Base-by-base conservation (phyloP, 2,797 vertebrate genomes). In the Champsocephalus esox region DNA sequence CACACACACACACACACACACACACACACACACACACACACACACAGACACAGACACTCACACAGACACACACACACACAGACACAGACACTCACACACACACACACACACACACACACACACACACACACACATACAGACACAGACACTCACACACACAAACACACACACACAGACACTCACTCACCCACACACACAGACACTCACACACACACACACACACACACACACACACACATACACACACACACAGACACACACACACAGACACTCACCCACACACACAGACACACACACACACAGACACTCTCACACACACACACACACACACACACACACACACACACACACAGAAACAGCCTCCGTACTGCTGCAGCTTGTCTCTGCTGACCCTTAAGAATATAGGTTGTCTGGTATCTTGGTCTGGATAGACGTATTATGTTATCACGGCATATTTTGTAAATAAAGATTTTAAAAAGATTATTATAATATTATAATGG, bases 241-340 rank as follows among this genome's bases (percentile, higher is more conserved):
- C 54, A 54, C 34, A 60, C 48, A 28, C 7, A 38, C 34, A 9
- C 34, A 38, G 7, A 9, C 34, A 38, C 34, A 9, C 34, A 38
- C 34, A 9, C 34, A 38, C 8, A n/a, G n/a, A n/a, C n/a, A n/a
- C n/a, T n/a, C n/a, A n/a, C n/a, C n/a, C n/a, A n/a, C n/a, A n/a
- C n/a, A n/a, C n/a, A n/a, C n/a, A n/a, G n/a, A n/a, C n/a, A n/a
- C 21, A 34, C 55, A 61, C 54, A 54, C 34, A 60, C 48, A 28
- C 7, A 38, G n/a, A n/a, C n/a, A n/a, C n/a, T n/a, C n/a, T n/a
- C 34, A 9, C 34, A 38, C 34, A 9, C 34, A 38, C 34, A 9
- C 34, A 38, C 34, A 9, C 34, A 38, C 8, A 34, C 34, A 34
- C 34, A 38, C 34, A 38, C 34, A 38, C 34, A 38, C 34, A 38